These are phyloP conservation scores for Scleropages formosus DNA, from an alignment of 2,797 vertebrate genomes.

Conservation along the genomic window DNA sequence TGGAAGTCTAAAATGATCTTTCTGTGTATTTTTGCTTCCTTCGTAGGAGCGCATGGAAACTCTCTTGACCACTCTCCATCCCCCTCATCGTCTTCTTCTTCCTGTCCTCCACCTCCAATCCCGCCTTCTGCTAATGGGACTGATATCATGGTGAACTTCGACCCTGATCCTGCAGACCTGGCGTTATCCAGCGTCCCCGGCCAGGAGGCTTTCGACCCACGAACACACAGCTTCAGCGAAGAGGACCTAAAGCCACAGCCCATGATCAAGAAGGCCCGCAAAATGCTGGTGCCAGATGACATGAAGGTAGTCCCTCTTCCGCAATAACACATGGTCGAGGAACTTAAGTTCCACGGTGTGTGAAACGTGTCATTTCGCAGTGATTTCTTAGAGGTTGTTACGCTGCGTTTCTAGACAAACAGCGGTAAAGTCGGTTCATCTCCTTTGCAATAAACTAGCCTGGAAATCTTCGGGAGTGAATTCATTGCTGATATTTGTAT, in stretches of 20 bases:
- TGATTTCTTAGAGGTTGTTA: not conserved
- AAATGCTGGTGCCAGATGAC: conserved; percentile 85
- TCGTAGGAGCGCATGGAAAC: conserved; percentile 64
- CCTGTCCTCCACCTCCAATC: conserved; percentile 68
- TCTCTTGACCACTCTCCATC: conserved; percentile 67
- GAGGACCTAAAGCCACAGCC: conserved; percentile 90
- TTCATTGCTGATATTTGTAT: no score
- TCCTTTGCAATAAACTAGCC: no score
- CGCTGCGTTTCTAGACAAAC: no score
- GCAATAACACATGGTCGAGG: no score
- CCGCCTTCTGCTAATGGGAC: conserved; percentile 55
- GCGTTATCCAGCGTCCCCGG: conserved; percentile 74
- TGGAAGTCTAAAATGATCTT: not conserved
- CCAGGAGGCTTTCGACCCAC: conserved; percentile 80
- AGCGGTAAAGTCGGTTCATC: no score
- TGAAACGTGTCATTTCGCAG: conserved; percentile 3
- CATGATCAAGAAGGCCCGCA: conserved; percentile 91
- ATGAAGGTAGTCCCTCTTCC: conserved; percentile 72
- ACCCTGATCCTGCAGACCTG: conserved; percentile 79
- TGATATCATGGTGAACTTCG: conserved; percentile 77
- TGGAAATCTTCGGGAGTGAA: no score
- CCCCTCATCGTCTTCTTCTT: conserved; percentile 62
- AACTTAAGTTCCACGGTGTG: not conserved
- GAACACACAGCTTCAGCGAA: conserved; percentile 81
- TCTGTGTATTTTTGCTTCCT: not conserved